These are phyloP conservation scores for Trichacis sp. DNA, from an alignment of 2,888 invertebrate species.

Conservation along the genomic window DNA sequence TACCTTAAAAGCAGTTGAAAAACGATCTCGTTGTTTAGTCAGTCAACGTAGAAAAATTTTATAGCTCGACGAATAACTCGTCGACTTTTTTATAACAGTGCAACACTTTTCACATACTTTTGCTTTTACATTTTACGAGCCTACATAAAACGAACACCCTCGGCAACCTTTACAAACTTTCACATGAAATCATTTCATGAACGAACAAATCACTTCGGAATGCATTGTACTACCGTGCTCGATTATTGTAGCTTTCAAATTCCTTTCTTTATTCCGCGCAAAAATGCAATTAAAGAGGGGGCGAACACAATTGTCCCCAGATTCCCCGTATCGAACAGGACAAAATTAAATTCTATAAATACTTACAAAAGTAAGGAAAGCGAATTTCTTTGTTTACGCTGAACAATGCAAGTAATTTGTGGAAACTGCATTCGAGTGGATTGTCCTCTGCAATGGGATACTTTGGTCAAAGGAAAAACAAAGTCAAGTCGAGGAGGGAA, in stretches of 20 bases:
- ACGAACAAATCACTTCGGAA: slow-evolving; percentile 11
- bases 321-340: too few relatives aligned
- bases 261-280: background rate
- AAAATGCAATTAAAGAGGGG: slow-evolving; percentile 18
- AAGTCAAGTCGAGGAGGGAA: slow-evolving; percentile 33
- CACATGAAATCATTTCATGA: slow-evolving; percentile 18
- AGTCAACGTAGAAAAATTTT: too few relatives aligned
- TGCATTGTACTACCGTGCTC: background rate
- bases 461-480: slow-evolving; percentile 31
- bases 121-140: slow-evolving; percentile 31
- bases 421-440: slow-evolving; percentile 25
- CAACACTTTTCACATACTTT: too few relatives aligned
- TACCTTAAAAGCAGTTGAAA: too few relatives aligned
- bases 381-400: too few relatives aligned
- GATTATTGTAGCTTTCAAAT: background rate
- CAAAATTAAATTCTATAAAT: too few relatives aligned
- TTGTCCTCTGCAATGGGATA: slow-evolving; percentile 10
- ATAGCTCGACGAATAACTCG: too few relatives aligned
- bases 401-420: too few relatives aligned
- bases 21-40: too few relatives aligned
- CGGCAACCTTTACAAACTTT: slow-evolving; percentile 25
- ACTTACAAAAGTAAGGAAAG: slow-evolving; percentile 13
- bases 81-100: too few relatives aligned
- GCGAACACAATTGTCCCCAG: too few relatives aligned
- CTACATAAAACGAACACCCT: slow-evolving; percentile 22